Evolutionary conservation across 2,113 vertebrate genomes (phyloP), one percentile per base, ranked within the genome.

Genomic region (Lynx canadensis): DNA sequence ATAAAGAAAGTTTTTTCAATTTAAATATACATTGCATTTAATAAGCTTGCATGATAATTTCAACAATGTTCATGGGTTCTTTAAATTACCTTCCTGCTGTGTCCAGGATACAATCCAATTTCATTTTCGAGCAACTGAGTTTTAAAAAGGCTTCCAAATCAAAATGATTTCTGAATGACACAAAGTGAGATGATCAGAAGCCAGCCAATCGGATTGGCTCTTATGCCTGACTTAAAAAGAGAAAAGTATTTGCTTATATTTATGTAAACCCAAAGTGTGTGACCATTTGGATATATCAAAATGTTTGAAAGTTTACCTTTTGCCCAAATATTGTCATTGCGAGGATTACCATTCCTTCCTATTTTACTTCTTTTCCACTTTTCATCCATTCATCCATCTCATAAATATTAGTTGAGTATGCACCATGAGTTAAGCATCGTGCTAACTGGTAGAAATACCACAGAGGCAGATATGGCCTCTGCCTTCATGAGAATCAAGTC

Each of bases 11-110:
- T 97, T 98, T 99, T 98, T 99, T 99, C 98, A 98, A 99, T 99
- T 99, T 99, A 99, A 99, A 99, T 99, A 99, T 99, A 99, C 99
- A 99, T 98, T 98, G 98, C 99, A 99, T 99, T 99, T 99, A 99
- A 99, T 99, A 99, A 99, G 97, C 97, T 98, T 98, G 98, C 97
- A 99, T 99, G 99, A 99, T 99, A 99, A 99, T 99, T 99, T 98
- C 98, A 98, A 98, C 99, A 98, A 94, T 95, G 97, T 99, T 99
- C 98, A 98, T 98, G 97, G 97, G 98, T 96, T 99, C 98, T 99
- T 99, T 97, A 99, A 99, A 99, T 98, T 99, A 98, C 96, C 90
- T 98, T 98, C 98, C 95, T 23, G 52, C 98, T 98, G 97, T 98
- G 98, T 98, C 98, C 98, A 97, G 98, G 88, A 98, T 98, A 98